These are phyloP conservation scores for Amphimedon queenslandica DNA, from an alignment of 37 sponge, comb jelly and placozoan species.

Conservation along the genomic window DNA sequence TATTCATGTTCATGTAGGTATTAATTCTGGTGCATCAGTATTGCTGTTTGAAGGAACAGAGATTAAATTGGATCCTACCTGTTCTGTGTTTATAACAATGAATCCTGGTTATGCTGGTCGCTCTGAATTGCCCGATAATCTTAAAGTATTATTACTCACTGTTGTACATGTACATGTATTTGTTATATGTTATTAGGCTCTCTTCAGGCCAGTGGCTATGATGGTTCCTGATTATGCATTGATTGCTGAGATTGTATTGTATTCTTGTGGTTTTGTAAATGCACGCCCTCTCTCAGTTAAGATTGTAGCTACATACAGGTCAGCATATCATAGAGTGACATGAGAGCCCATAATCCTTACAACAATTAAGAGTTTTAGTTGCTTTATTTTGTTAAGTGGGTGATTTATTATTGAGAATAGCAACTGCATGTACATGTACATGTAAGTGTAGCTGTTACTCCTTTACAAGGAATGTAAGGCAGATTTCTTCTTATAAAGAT, in stretches of 20 bases:
- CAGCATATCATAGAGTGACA: no score
- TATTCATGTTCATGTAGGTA: conserved; percentile 15
- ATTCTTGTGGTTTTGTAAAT: conserved; percentile 97
- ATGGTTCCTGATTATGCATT: conserved; percentile 99
- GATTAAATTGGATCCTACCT: conserved; percentile 94
- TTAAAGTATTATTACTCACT: conserved; percentile 41
- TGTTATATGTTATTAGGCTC: conserved; percentile 39
- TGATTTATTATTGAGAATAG: no score
- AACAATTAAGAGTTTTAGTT: no score
- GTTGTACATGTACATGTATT: not conserved
- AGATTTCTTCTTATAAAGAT: no score
- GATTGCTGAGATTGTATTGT: conserved; percentile 98
- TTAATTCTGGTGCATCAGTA: conserved; percentile 65
- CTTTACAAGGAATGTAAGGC: no score
- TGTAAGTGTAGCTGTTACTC: no score
- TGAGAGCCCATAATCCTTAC: no score
- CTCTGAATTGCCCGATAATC: conserved; percentile 96
- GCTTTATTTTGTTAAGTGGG: no score
- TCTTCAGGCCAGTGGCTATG: conserved; percentile 99
- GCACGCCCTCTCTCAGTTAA: conserved; percentile 98
- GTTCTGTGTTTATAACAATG: conserved; percentile 99
- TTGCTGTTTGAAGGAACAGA: conserved; percentile 99
- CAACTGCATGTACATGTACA: no score
- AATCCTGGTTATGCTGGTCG: conserved; percentile 99
- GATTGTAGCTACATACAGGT: conserved; percentile 95